Evolutionary conservation across 2,888 invertebrate genomes (phyloP).

Genomic region (Cynaeus angustus): DNA sequence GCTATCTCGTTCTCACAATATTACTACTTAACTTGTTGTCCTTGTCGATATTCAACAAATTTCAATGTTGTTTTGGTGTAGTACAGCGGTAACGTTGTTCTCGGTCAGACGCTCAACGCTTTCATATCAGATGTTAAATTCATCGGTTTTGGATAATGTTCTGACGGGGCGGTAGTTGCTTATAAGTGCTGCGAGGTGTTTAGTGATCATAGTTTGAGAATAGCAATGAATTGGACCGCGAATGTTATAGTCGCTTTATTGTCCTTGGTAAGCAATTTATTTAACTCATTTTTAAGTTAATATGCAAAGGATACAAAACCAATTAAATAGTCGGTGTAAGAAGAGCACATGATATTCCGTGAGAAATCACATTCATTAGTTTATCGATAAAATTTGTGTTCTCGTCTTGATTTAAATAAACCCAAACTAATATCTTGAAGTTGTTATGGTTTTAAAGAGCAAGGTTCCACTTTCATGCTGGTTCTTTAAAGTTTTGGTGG

Average conservation of each 20-base stretch:
- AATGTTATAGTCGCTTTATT: constrained; percentile 19
- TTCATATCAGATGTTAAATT: constrained; percentile 1
- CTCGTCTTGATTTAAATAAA: no score
- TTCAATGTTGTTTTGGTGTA: constrained; percentile 30
- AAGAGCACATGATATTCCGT: no score
- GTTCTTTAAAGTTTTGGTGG: no score
- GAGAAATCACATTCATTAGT: no score
- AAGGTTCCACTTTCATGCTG: no score
- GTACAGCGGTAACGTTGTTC: constrained; percentile 39
- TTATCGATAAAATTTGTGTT: no score
- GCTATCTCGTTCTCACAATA: constrained; percentile 35
- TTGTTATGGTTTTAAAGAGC: no score
- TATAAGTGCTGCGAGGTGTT: constrained; percentile 7
- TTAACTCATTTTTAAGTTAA: background rate
- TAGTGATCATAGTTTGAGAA: constrained; percentile 4
- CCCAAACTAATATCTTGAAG: no score
- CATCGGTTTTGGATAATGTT: constrained; percentile 20
- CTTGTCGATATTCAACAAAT: constrained; percentile 47
- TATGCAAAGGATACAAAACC: no score
- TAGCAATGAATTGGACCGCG: constrained; percentile 30
- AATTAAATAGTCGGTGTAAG: no score
- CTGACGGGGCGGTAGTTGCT: constrained; percentile 32
- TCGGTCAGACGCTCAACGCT: constrained; percentile 36
- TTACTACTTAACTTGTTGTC: constrained; percentile 39
- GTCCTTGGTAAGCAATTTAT: constrained; percentile 34